phyloP scores from a whole-genome alignment of 2,797 vertebrate genomes.

The Acomys russatus region DNA sequence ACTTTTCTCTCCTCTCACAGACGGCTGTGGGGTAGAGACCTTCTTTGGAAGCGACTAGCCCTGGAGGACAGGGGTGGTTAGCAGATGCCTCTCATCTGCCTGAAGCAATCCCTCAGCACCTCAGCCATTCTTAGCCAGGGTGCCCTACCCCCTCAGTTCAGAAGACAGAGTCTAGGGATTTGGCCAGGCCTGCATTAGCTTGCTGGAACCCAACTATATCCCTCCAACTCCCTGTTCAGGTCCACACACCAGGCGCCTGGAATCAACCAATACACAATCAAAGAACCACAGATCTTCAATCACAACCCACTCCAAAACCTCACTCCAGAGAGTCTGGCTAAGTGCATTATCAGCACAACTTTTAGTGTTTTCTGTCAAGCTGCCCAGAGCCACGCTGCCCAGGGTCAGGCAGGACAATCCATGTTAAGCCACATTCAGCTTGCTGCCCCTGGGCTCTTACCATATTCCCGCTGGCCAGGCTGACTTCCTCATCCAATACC shows the following conservation, averaged over 20 bases:
- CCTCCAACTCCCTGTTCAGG: background rate
- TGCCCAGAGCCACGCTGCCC: background rate
- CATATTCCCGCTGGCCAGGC: background rate
- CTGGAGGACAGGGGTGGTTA: no score
- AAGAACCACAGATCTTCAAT: background rate
- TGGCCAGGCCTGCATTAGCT: background rate
- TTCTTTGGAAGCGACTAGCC: background rate
- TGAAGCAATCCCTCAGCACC: background rate
- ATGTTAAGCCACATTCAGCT: background rate
- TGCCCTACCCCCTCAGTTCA: background rate
- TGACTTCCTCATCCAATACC: background rate
- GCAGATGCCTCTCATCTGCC: background rate
- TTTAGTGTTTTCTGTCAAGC: background rate
- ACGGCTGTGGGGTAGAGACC: background rate
- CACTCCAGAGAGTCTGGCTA: background rate
- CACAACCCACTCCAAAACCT: background rate
- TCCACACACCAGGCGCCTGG: background rate
- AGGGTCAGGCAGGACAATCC: background rate
- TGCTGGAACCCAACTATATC: background rate
- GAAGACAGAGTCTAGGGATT: background rate
- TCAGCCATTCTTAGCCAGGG: background rate
- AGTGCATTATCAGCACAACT: background rate
- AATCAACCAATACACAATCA: background rate
- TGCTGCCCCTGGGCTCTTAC: background rate
- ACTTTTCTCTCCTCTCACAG: background rate